Percentiles rank a stretch among this genome's conserved stretches.
Evolutionary conservation across 1,140 invertebrate genomes (phyloP).

Genomic region (Trissolcus basalis): DNA sequence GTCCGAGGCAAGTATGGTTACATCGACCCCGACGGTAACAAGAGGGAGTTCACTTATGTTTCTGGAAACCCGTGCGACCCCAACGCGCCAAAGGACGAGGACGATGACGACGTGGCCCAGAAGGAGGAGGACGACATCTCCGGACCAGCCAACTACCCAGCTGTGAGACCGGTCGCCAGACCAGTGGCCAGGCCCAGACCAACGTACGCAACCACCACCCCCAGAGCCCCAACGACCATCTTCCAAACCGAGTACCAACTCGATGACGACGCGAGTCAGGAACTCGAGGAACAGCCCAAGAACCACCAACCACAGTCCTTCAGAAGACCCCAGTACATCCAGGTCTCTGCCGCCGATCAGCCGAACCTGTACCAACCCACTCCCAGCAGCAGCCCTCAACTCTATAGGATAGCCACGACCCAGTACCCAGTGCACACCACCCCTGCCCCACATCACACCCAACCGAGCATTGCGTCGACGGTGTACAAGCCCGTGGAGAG

Average conservation of each 20-base stretch:
- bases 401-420: slow-evolving; percentile 74
- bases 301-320: slow-evolving; percentile 66
- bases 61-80: slow-evolving; percentile 94
- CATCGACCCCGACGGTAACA: slow-evolving; percentile 91
- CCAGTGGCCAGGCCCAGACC: slow-evolving; percentile 67
- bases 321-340: slow-evolving; percentile 66
- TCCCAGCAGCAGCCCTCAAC: slow-evolving; percentile 62
- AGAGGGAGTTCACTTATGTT: slow-evolving; percentile 90
- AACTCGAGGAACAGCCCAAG: slow-evolving; percentile 78
- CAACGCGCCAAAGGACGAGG: slow-evolving; percentile 83
- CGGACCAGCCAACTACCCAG: slow-evolving; percentile 81
- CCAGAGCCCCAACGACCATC: slow-evolving; percentile 79
- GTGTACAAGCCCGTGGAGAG: slow-evolving; percentile 73
- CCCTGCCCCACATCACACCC: slow-evolving; percentile 56
- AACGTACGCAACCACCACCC: slow-evolving; percentile 74
- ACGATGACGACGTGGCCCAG: slow-evolving; percentile 79
- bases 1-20: slow-evolving; percentile 93
- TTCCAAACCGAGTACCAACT: slow-evolving; percentile 82
- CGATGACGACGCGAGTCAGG: slow-evolving; percentile 78
- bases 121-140: slow-evolving; percentile 78
- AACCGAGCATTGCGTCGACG: slow-evolving; percentile 62
- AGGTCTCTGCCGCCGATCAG: slow-evolving; percentile 55
- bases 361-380: slow-evolving; percentile 67
- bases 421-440: slow-evolving; percentile 68
- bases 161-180: slow-evolving; percentile 74